Percentiles rank a stretch among this genome's conserved stretches.
These are phyloP conservation scores for Montipora foliosa DNA, from an alignment of 64 coral and sea anemone species.

Conservation along the genomic window DNA sequence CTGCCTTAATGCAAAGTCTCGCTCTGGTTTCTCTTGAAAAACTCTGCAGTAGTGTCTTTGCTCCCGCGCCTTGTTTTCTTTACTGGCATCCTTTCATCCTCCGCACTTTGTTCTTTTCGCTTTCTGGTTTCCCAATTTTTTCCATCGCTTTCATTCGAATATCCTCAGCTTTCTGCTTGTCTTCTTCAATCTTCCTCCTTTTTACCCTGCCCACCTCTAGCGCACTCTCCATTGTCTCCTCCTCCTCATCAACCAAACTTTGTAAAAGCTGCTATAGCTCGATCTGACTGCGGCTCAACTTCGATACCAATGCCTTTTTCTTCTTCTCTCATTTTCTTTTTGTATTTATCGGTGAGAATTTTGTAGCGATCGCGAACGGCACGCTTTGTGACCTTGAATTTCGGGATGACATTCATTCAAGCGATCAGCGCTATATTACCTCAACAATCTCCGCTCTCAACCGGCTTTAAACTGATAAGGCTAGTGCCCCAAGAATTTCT, in stretches of 20 bases:
- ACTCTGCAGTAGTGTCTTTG: background rate
- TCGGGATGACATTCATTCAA: too few species aligned
- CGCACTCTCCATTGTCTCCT: background rate
- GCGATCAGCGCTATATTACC: too few species aligned
- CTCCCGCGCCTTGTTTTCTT: background rate
- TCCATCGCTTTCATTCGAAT: slow-evolving; percentile 2
- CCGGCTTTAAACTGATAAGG: too few species aligned
- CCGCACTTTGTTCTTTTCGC: slow-evolving; percentile 13
- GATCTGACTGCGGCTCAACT: too few species aligned
- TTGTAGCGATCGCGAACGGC: too few species aligned
- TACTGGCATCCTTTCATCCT: background rate
- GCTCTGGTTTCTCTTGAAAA: background rate
- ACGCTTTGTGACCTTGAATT: too few species aligned
- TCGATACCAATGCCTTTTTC: too few species aligned
- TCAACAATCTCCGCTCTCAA: too few species aligned
- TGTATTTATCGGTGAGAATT: too few species aligned
- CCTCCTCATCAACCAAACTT: background rate
- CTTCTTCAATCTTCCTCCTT: background rate
- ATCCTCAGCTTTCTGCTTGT: slow-evolving; percentile 1
- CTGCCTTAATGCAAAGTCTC: background rate
- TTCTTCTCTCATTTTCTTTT: too few species aligned
- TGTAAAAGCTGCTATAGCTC: too few species aligned
- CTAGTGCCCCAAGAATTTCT: too few species aligned
- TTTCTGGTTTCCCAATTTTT: background rate
- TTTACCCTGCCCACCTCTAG: background rate